A percentile compares a stretch with the other conserved stretches of the same genome.
Conservation (phyloP, 2,888 invertebrate species). For the Fragum whitleyi region DNA sequence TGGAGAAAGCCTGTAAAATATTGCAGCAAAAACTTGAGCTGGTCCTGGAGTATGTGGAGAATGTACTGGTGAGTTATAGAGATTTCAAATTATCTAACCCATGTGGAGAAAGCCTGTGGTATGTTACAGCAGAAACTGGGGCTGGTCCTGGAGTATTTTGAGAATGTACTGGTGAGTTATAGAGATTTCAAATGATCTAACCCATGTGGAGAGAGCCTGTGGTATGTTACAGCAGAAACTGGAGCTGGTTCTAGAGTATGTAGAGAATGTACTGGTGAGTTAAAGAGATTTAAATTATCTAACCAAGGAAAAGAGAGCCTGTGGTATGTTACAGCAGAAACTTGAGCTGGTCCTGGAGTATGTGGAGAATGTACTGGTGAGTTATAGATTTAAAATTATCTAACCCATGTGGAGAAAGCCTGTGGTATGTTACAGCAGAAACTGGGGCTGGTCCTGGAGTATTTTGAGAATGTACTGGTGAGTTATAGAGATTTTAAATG, state of each 20-base stretch:
- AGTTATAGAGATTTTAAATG: too few relatives aligned
- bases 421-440: conserved; percentile 91
- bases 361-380: conserved; percentile 95
- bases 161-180: conserved; percentile 92
- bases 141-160: conserved; percentile 89
- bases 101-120: conserved; percentile 94
- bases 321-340: too few relatives aligned
- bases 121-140: conserved; percentile 92
- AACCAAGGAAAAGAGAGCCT: too few relatives aligned
- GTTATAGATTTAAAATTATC: conserved; percentile 87
- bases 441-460: conserved; percentile 88
- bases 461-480: conserved; percentile 96
- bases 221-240: conserved; percentile 91
- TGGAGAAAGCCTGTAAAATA: conserved; percentile 93
- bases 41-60: conserved; percentile 92
- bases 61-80: conserved; percentile 91
- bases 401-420: conserved; percentile 94
- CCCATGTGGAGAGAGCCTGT: conserved; percentile 95
- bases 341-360: conserved; percentile 86
- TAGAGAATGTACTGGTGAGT: too few relatives aligned
- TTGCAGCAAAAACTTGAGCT: conserved; percentile 90
- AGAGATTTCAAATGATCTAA: conserved; percentile 86
- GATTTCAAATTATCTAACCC: conserved; percentile 87
- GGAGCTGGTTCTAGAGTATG: conserved; percentile 64
- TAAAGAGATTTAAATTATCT: too few relatives aligned